These are phyloP conservation scores for Ochotona curzoniae DNA, from an alignment of 2,113 vertebrate species.

Conservation along the genomic window DNA sequence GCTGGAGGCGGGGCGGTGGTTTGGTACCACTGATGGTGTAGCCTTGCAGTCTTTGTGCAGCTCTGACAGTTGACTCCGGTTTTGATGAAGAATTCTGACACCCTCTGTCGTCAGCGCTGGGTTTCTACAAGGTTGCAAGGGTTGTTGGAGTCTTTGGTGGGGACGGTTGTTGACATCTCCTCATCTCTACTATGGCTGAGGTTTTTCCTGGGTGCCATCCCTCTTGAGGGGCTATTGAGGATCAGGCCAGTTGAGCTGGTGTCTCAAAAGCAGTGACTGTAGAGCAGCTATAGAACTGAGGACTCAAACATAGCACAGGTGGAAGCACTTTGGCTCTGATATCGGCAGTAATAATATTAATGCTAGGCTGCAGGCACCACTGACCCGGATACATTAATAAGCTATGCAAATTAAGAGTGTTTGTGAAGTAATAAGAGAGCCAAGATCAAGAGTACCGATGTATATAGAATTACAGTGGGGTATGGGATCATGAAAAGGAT, in stretches of 20 bases:
- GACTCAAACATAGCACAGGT: neutral
- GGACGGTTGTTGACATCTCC: neutral
- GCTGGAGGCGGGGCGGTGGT: neutral
- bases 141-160: neutral
- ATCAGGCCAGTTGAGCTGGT: no score
- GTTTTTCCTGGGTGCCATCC: neutral
- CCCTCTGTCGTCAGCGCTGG: no score
- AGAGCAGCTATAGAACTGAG: neutral
- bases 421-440: neutral
- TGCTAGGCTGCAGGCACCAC: neutral
- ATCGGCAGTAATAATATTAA: neutral
- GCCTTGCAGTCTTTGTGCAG: neutral
- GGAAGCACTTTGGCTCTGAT: neutral
- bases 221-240: no score
- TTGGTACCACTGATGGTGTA: neutral
- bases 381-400: neutral
- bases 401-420: neutral
- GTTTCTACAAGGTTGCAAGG: neutral
- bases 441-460: neutral
- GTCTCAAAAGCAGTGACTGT: neutral
- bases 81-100: no score
- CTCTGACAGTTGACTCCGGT: neutral
- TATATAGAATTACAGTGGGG: neutral
- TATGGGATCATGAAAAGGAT: neutral
- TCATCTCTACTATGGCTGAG: neutral